phyloP scores from a whole-genome alignment of 1,140 invertebrate species.

The Drusus annulatus region DNA sequence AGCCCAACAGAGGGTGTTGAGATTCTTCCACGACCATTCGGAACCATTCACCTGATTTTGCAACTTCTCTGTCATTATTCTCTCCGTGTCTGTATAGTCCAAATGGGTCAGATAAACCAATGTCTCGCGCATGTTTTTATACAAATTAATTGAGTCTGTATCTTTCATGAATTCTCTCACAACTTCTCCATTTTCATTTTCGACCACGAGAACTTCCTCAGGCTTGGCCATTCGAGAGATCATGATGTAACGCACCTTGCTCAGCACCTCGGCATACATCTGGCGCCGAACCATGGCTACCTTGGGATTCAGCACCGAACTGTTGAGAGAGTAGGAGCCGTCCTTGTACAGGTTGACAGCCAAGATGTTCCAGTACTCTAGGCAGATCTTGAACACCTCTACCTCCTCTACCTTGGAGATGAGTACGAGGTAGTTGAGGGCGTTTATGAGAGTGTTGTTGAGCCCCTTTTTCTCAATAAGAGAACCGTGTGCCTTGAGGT shows the following conservation, averaged over 20 bases:
- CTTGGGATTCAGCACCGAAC: slow-evolving; percentile 66
- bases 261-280: slow-evolving; percentile 86
- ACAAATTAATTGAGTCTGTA: slow-evolving; percentile 99
- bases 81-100: slow-evolving; percentile 97
- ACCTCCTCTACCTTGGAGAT: slow-evolving; percentile 99
- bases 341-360: slow-evolving; percentile 93
- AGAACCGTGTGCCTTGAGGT: slow-evolving; percentile 94
- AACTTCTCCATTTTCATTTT: slow-evolving; percentile 99
- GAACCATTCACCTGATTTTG: slow-evolving; percentile 99
- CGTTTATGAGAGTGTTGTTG: slow-evolving; percentile 83
- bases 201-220: slow-evolving; percentile 99
- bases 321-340: slow-evolving; percentile 71
- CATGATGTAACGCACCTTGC: slow-evolving; percentile 97
- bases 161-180: slow-evolving; percentile 99
- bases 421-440: slow-evolving; percentile 93
- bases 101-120: slow-evolving; percentile 99
- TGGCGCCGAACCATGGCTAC: slow-evolving; percentile 72
- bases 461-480: slow-evolving; percentile 87
- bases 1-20: slow-evolving; percentile 99
- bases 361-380: slow-evolving; percentile 99
- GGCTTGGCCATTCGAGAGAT: slow-evolving; percentile 99
- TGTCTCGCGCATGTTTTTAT: slow-evolving; percentile 99
- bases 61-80: slow-evolving; percentile 99
- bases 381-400: slow-evolving; percentile 99
- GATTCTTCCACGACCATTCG: slow-evolving; percentile 99